phyloP scores from a whole-genome alignment of 2,797 vertebrate genomes.

The Sebastes goodei region DNA sequence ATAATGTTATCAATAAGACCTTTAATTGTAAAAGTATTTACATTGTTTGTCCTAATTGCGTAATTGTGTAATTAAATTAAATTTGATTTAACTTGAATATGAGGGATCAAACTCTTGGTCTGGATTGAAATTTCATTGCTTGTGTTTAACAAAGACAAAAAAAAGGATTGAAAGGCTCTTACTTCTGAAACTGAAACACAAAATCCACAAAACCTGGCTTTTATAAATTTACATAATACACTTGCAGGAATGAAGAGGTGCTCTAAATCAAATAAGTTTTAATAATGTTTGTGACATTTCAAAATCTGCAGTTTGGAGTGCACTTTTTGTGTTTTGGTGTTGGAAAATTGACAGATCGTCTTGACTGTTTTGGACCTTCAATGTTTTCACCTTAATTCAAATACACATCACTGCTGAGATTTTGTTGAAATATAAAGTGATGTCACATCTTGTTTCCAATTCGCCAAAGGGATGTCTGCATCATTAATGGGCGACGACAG shows the following conservation, averaged over 20 bases:
- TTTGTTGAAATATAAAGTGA: neutral
- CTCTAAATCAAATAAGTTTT: neutral
- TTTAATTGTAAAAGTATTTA: neutral
- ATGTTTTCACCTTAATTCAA: too few relatives aligned
- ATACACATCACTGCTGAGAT: neutral
- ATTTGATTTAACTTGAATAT: neutral
- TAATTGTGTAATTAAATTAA: neutral
- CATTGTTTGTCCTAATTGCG: neutral
- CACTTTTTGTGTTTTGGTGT: neutral
- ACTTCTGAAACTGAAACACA: neutral
- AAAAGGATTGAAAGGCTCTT: neutral
- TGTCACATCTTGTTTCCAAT: neutral
- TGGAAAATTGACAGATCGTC: neutral
- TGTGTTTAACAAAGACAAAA: neutral
- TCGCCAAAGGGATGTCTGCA: conserved; percentile 7
- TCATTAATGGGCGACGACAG: conserved; percentile 12
- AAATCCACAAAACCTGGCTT: neutral
- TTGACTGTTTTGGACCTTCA: too few relatives aligned
- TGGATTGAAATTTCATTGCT: neutral
- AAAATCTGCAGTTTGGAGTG: neutral
- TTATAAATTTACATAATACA: neutral
- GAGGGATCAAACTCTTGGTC: neutral
- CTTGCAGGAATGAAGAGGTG: neutral
- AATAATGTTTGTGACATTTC: neutral
- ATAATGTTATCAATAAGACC: neutral